Percentiles rank a stretch among this genome's conserved stretches.
Conservation (phyloP, 1,140 invertebrate genomes). For the Platorchestia sp. region DNA sequence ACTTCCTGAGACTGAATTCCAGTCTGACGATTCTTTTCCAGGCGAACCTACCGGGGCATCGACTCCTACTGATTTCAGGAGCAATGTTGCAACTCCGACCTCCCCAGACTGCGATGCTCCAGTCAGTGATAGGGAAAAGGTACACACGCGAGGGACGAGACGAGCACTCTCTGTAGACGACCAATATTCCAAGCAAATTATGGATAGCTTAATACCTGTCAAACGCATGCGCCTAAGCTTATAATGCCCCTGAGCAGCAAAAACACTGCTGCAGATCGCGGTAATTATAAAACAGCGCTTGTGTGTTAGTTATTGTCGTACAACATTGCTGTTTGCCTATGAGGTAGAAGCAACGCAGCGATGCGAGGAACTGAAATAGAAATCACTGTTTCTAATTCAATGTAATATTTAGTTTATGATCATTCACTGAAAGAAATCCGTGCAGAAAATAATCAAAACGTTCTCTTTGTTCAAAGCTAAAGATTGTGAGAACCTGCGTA, state of each 20-base stretch:
- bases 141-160: background rate
- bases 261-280: background rate
- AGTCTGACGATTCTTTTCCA: background rate
- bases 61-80: background rate
- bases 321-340: background rate
- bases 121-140: too few relatives aligned
- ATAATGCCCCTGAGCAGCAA: background rate
- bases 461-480: too few relatives aligned
- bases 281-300: background rate
- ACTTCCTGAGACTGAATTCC: background rate
- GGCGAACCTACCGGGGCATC: background rate
- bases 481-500: too few relatives aligned
- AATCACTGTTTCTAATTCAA: too few relatives aligned
- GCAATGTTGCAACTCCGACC: background rate
- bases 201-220: constrained; percentile 22
- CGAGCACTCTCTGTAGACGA: background rate
- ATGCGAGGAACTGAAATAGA: background rate
- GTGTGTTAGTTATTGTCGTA: background rate
- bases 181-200: background rate
- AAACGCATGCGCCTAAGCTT: constrained; percentile 26
- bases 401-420: too few relatives aligned
- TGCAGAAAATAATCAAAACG: too few relatives aligned
- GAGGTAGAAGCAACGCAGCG: background rate
- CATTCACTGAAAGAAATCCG: too few relatives aligned
- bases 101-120: background rate